A percentile compares a stretch with the other conserved stretches of the same genome.
Evolutionary conservation across 2,888 invertebrate species (phyloP).

Genomic region (Timema podura): DNA sequence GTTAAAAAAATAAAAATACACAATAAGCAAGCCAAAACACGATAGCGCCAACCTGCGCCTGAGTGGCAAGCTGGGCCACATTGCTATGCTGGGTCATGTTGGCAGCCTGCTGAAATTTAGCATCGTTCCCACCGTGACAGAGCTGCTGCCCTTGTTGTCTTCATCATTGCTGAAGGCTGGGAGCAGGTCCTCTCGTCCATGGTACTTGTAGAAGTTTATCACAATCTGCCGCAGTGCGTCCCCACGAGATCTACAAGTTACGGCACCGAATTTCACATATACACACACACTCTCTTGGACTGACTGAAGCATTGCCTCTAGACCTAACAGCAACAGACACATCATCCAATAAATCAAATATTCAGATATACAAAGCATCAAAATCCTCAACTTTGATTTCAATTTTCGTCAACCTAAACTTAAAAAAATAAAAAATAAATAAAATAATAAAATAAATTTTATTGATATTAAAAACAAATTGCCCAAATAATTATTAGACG

Average conservation of each 20-base stretch:
- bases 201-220: slow-evolving; percentile 96
- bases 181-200: slow-evolving; percentile 90
- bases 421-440: too few species aligned
- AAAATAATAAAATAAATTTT: too few species aligned
- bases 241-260: slow-evolving; percentile 85
- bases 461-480: too few species aligned
- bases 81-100: background rate
- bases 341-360: too few species aligned
- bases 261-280: slow-evolving; percentile 31
- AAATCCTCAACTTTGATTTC: too few species aligned
- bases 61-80: slow-evolving; percentile 47
- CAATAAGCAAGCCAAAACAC: slow-evolving; percentile 59
- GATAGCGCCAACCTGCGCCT: slow-evolving; percentile 75
- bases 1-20: slow-evolving; percentile 24
- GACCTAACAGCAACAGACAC: too few species aligned
- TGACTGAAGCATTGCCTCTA: too few species aligned
- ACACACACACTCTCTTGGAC: slow-evolving; percentile 17
- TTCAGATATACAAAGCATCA: too few species aligned
- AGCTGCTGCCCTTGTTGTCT: slow-evolving; percentile 58
- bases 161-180: slow-evolving; percentile 93
- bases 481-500: too few species aligned
- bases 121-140: slow-evolving; percentile 45
- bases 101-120: slow-evolving; percentile 44
- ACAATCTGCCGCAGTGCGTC: slow-evolving; percentile 95
- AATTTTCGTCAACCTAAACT: too few species aligned